These are phyloP conservation scores for Capitulum mitella DNA, from an alignment of 2,888 invertebrate genomes.

Conservation along the genomic window DNA sequence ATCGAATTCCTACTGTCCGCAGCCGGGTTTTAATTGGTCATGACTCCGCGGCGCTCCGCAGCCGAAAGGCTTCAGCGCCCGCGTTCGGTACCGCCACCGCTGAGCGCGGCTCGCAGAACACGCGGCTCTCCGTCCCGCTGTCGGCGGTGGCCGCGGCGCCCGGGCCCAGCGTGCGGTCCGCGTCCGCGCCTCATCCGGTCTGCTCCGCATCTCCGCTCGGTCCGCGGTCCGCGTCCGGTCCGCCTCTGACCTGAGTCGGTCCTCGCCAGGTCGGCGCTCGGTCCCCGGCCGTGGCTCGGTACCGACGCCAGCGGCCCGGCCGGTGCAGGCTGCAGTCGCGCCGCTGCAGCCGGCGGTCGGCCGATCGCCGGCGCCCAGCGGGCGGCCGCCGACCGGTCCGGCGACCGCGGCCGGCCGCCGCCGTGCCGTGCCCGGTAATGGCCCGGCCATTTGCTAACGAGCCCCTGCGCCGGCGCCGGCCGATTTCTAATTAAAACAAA, in stretches of 20 bases:
- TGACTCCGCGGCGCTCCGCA: neutral
- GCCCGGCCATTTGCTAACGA: neutral
- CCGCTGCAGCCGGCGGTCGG: neutral
- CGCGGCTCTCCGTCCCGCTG: no score
- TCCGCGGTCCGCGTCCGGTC: no score
- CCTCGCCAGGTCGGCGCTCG: no score
- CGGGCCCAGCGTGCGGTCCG: neutral
- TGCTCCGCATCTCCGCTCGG: no score
- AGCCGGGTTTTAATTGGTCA: neutral
- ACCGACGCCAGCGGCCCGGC: neutral
- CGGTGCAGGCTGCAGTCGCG: neutral
- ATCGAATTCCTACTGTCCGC: neutral
- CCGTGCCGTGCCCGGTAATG: neutral
- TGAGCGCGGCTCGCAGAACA: no score
- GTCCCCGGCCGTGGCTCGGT: neutral
- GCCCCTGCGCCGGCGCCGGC: neutral
- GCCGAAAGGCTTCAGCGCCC: neutral
- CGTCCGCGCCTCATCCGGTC: no score
- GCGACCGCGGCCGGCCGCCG: neutral
- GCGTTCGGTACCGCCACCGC: no score
- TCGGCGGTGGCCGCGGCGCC: neutral
- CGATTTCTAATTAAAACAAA: slow-evolving; percentile 21
- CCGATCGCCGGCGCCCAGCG: no score
- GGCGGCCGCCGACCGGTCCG: neutral
- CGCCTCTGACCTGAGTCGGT: no score